These are phyloP conservation scores for Telenomus remus DNA, from an alignment of 1,140 invertebrate species.

Conservation along the genomic window DNA sequence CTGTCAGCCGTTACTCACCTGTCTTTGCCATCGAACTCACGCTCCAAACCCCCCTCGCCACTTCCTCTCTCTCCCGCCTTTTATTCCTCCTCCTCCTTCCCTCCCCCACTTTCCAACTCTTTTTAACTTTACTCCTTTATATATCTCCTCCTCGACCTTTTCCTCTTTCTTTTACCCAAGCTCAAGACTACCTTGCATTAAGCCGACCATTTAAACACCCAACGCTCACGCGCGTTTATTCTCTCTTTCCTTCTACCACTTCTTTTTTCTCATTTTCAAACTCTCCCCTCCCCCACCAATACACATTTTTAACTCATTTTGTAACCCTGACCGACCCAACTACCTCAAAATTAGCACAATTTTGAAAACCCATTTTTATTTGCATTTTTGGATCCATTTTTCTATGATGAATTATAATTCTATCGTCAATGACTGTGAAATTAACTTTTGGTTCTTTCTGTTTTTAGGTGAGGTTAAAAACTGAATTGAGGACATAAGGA, in stretches of 20 bases:
- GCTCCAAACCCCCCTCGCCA: slow-evolving; percentile 26
- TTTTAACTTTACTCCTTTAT: slow-evolving; percentile 45
- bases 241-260: not conserved
- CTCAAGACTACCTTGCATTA: slow-evolving; percentile 22
- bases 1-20: slow-evolving; percentile 69
- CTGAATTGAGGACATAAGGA: too few species aligned
- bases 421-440: too few species aligned
- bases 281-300: too few species aligned
- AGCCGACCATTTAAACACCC: slow-evolving; percentile 39
- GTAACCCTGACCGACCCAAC: too few species aligned
- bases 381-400: too few species aligned
- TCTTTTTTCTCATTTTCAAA: too few species aligned
- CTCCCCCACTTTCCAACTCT: slow-evolving; percentile 14
- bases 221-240: slow-evolving; percentile 12
- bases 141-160: slow-evolving; percentile 34
- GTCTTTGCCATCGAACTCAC: slow-evolving; percentile 67
- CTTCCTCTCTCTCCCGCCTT: slow-evolving; percentile 10
- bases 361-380: too few species aligned
- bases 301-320: too few species aligned
- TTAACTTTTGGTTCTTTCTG: too few species aligned
- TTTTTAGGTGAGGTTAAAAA: too few species aligned
- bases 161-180: slow-evolving; percentile 43
- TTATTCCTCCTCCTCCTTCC: not conserved
- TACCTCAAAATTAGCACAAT: too few species aligned
- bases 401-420: too few species aligned